Base-by-base conservation (phyloP, 2,888 invertebrate genomes). In the Cheilosia pagana region DNA sequence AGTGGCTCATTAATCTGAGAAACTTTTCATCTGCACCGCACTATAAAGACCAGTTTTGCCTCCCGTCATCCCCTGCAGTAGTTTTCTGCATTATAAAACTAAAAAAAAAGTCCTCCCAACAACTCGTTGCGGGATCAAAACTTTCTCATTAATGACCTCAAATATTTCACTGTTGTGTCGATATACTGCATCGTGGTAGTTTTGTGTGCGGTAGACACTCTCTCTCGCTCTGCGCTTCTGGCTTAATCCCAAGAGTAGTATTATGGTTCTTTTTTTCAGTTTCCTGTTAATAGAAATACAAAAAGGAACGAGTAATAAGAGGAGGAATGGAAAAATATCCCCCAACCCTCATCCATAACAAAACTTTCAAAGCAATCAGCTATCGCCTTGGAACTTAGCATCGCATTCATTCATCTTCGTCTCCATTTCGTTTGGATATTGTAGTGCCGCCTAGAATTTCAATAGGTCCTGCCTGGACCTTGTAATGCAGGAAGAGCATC, bases 361-460 rank as follows among this genome's bases (percentile, higher is more conserved):
- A 53, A 45, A 71, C 59, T 77, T 55, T 67, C 55, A 67, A 82
- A 82, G 77, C 77, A 82, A 82, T 72, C 78, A 77, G 63, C 76
- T 67, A 60, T 67, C 71, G 60, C 67, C 72, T 71, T 77, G 53
- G 28, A 67, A 65, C 39, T 39, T 28, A 21, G 28, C 50, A 39
- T 39, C 25, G 10, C 39, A 31, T 45, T 53, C 78, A 72, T 77
- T 67, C 53, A 67, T 62, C 78, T 72, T 67, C 67, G 25, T 77
- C 52, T 19, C 59, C 76, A 59, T 59, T 39, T 77, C 53, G 28
- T 28, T n/a, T 31, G 39, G 28, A 31, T 59, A 59, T 21, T 48
- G 31, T 48, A 55, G 31, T 75, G 60, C 28, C 53, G 35, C 50
- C 55, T 55, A 48, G 60, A 62, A 71, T 72, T 71, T 82, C 60